These are phyloP conservation scores for Nyctereutes procyonoides DNA, from an alignment of 2,113 vertebrate genomes.

Conservation along the genomic window DNA sequence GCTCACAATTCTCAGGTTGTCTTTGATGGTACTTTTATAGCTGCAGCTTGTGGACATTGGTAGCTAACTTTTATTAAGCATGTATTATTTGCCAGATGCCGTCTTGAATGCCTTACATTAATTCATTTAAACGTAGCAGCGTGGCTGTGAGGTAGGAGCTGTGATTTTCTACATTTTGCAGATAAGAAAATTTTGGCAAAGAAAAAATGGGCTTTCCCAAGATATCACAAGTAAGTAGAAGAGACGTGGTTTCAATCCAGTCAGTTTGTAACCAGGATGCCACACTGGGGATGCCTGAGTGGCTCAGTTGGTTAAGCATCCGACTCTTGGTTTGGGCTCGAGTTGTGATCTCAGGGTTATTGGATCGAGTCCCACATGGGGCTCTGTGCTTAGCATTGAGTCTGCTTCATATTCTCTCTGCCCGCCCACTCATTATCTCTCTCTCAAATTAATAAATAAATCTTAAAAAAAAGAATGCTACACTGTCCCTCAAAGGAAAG, in stretches of 20 bases:
- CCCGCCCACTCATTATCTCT: not conserved
- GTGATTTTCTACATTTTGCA: not conserved
- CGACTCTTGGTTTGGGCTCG: not conserved
- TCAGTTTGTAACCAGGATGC: not conserved
- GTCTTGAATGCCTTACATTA: not conserved
- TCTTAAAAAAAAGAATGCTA: not conserved
- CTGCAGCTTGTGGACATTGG: not conserved
- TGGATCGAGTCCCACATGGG: not conserved
- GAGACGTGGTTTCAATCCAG: not conserved
- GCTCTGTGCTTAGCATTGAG: not conserved
- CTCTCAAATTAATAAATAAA: not conserved
- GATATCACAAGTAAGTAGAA: not conserved
- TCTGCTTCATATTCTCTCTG: not conserved
- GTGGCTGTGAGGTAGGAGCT: not conserved
- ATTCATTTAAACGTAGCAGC: not conserved
- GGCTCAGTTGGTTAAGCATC: not conserved
- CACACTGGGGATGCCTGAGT: not conserved
- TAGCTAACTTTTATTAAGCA: not conserved
- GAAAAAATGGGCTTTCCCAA: not conserved
- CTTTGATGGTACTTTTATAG: not conserved
- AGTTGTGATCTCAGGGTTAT: not conserved
- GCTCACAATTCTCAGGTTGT: not conserved
- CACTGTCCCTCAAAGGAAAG: not conserved
- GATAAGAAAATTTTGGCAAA: not conserved
- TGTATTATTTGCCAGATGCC: not conserved